Conservation (phyloP, 2,113 vertebrate species). For the Rutilus rutilus region DNA sequence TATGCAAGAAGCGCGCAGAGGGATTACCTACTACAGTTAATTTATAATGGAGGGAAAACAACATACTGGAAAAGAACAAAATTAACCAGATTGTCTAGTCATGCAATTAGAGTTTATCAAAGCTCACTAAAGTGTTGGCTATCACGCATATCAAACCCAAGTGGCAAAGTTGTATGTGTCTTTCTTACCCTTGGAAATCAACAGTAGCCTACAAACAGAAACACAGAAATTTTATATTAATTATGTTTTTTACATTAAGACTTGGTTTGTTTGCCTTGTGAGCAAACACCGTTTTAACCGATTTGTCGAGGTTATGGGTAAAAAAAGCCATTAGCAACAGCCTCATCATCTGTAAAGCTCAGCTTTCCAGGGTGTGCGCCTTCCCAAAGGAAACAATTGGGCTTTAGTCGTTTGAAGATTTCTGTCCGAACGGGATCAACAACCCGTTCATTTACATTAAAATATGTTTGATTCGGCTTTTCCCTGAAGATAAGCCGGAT, state of each 20-base stretch:
- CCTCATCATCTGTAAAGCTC: not conserved
- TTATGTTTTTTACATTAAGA: no score
- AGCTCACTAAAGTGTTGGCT: not conserved
- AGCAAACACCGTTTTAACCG: not conserved
- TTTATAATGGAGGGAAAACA: not conserved
- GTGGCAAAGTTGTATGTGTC: no score
- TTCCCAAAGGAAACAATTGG: conserved; percentile 48
- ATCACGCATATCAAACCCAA: not conserved
- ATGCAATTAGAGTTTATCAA: not conserved
- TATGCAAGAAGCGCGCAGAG: not conserved
- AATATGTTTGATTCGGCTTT: conserved; percentile 40
- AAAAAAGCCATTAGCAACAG: not conserved
- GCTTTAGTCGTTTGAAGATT: conserved; percentile 54
- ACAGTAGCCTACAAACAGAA: not conserved
- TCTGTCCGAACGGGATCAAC: conserved; percentile 57
- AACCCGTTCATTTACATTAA: conserved; percentile 49
- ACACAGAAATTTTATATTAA: not conserved
- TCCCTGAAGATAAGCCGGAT: conserved; percentile 39
- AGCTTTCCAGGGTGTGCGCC: conserved; percentile 21
- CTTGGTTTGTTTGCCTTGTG: not conserved
- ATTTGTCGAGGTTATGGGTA: not conserved
- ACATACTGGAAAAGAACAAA: conserved; percentile 1
- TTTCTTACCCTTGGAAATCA: not conserved
- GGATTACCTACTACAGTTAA: not conserved
- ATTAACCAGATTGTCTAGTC: not conserved